Percentiles rank a stretch among this genome's conserved stretches.
These are phyloP conservation scores for Diarsia mendica DNA, from an alignment of 2,888 invertebrate genomes.

Conservation along the genomic window DNA sequence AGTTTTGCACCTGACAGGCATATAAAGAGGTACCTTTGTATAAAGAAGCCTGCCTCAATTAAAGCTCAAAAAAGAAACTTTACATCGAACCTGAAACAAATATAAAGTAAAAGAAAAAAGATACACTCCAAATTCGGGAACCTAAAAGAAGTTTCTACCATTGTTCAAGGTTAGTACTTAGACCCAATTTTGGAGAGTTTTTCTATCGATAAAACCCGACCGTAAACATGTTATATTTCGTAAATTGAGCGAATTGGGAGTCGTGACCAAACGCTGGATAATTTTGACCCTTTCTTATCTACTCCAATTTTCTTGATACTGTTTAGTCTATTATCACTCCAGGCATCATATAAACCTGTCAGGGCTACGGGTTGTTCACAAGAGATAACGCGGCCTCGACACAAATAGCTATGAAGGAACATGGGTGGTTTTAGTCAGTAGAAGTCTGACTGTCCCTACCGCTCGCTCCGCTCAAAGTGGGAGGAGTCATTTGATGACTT, in stretches of 20 bases:
- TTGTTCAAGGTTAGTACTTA: slow-evolving; percentile 11
- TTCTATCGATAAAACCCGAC: slow-evolving; percentile 30
- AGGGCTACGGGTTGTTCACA: too few relatives aligned
- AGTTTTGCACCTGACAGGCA: background rate
- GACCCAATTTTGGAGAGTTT: slow-evolving; percentile 13
- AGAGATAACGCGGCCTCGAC: too few relatives aligned
- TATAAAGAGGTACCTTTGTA: background rate
- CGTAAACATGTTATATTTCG: slow-evolving; percentile 16
- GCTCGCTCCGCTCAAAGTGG: too few relatives aligned
- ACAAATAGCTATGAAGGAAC: too few relatives aligned
- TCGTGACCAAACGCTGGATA: slow-evolving; percentile 12
- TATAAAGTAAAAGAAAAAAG: background rate
- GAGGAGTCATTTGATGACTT: too few relatives aligned
- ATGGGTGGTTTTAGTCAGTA: too few relatives aligned
- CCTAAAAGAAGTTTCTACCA: slow-evolving; percentile 14
- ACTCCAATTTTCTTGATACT: background rate
- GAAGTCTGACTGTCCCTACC: too few relatives aligned
- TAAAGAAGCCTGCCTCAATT: background rate
- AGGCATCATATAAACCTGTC: background rate
- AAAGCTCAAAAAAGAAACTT: background rate
- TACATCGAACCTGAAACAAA: background rate
- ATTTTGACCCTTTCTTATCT: background rate
- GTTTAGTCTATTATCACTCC: background rate
- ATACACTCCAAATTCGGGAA: background rate
- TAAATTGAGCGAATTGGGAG: slow-evolving; percentile 17